Base-by-base conservation (phyloP, 2,888 invertebrate genomes). In the Drosophila incognita region DNA sequence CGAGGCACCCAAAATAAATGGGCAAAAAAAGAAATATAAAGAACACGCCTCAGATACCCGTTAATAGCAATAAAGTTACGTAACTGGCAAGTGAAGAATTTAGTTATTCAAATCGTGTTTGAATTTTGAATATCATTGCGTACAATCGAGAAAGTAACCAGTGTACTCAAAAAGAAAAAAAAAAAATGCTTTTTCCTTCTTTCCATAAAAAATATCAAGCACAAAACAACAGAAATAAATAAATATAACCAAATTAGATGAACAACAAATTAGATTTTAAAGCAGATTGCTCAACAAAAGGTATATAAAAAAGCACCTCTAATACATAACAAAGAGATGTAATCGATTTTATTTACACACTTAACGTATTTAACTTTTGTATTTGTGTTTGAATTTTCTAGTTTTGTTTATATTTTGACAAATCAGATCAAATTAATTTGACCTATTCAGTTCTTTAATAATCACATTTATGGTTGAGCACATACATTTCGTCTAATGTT, bases 381-480 rank as follows among this genome's bases (percentile, higher is more conserved):
- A 40, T 24, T 56, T 36, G 7, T 18, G 24, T 40, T 51, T 73
- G 15, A 74, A 69, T 74, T 77, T 61, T 33, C 66, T 77, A 71
- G 52, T 35, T 63, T 62, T 67, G 48, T 46, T 18, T 67, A 56
- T 64, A 27, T 66, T 65, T 69, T 54, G 60, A 21, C 58, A 60
- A 57, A 51, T 46, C 54, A 59, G 21, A 48, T 62, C 46, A 42
- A 27, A 38, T 58, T 63, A 66, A 52, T 48, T 54, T 76, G 60
- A 53, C 42, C 68, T 31, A 38, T 57, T 80, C 74, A 68, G 74
- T 74, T 80, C 54, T 68, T 73, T 54, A 52, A 58, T 52, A 73
- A 88, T 86, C 86, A 86, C 88, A 88, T 71, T 64, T 70, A 56
- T 62, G 60, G 36, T 31, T 56, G 53, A 63, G 33, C 59, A 63